Percentiles rank a stretch among this genome's conserved stretches.
Evolutionary conservation across 1,140 invertebrate genomes (phyloP).

Genomic region (Drosophila azteca): DNA sequence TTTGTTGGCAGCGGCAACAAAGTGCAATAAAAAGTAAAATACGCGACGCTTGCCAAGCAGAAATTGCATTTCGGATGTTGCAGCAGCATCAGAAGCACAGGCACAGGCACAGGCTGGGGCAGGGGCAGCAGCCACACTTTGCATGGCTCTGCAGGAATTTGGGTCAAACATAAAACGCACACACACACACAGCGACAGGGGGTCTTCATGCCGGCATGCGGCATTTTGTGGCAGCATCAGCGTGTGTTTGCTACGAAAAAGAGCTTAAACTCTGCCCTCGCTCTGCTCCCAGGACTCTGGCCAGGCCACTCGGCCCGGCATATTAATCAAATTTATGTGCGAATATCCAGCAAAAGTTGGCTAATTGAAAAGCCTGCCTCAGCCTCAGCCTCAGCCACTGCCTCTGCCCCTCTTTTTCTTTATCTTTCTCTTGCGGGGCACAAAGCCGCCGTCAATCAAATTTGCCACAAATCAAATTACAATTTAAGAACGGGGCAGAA

Average conservation of each 20-base stretch:
- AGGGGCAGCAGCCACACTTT: constrained; percentile 50
- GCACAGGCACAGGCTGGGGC: constrained; percentile 25
- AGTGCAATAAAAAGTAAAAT: constrained; percentile 45
- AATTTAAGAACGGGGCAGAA: constrained; percentile 61
- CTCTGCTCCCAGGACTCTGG: constrained; percentile 5
- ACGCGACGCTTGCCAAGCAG: constrained; percentile 44
- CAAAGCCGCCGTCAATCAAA: constrained; percentile 46
- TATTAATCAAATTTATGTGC: constrained; percentile 26
- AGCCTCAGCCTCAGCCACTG: not conserved
- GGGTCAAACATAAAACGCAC: constrained; percentile 56
- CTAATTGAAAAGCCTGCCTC: constrained; percentile 43
- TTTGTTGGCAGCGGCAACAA: constrained; percentile 59
- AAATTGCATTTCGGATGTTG: constrained; percentile 65
- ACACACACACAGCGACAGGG: constrained; percentile 29
- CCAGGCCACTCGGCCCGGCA: not conserved
- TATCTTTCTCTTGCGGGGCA: constrained; percentile 5
- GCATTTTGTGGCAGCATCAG: constrained; percentile 58
- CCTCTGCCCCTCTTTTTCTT: constrained; percentile 6
- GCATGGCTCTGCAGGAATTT: constrained; percentile 56
- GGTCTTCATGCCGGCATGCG: constrained; percentile 59
- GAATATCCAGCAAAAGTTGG: constrained; percentile 24
- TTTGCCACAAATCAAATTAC: constrained; percentile 64
- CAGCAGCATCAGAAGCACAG: constrained; percentile 25
- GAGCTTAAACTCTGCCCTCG: constrained; percentile 8
- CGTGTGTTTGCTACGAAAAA: not conserved